Evolutionary conservation across 1,140 invertebrate species (phyloP).

Genomic region (Drepana arcuata): DNA sequence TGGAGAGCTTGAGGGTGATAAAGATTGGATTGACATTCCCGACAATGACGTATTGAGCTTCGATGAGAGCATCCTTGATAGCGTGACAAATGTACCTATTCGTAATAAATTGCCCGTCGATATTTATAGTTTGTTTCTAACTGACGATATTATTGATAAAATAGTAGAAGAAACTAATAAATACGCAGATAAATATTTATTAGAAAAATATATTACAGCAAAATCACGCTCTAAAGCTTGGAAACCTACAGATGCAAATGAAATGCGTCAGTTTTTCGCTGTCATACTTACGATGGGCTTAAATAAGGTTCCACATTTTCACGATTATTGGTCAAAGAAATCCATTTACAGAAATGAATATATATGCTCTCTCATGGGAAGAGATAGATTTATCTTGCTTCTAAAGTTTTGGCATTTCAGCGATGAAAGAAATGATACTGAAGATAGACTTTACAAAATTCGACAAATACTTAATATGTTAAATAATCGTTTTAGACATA

Average conservation of each 20-base stretch:
- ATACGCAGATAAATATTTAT: constrained; percentile 12
- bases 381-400: constrained; percentile 12
- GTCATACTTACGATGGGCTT: constrained; percentile 14
- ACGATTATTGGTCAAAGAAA: constrained; percentile 15
- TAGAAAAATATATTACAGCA: constrained; percentile 4
- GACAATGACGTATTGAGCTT: too few species aligned
- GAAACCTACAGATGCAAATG: constrained; percentile 9
- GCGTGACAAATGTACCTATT: constrained; percentile 9
- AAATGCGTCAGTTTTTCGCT: constrained; percentile 11
- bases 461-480: constrained; percentile 26
- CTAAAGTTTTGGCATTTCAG: constrained; percentile 16
- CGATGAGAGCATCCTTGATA: constrained; percentile 10
- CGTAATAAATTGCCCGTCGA: constrained; percentile 9
- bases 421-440: constrained; percentile 7
- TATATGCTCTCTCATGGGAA: constrained; percentile 24
- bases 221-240: constrained; percentile 11
- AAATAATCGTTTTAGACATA: constrained; percentile 25
- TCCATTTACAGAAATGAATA: constrained; percentile 13
- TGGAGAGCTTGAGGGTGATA: too few species aligned
- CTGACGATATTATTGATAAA: constrained; percentile 15
- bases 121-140: constrained; percentile 12
- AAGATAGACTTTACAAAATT: constrained; percentile 40
- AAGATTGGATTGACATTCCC: too few species aligned
- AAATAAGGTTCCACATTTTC: constrained; percentile 11
- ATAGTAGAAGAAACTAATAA: constrained; percentile 17